Evolutionary conservation across 2,888 invertebrate genomes (phyloP).

Genomic region (Dryadula phaetusa): DNA sequence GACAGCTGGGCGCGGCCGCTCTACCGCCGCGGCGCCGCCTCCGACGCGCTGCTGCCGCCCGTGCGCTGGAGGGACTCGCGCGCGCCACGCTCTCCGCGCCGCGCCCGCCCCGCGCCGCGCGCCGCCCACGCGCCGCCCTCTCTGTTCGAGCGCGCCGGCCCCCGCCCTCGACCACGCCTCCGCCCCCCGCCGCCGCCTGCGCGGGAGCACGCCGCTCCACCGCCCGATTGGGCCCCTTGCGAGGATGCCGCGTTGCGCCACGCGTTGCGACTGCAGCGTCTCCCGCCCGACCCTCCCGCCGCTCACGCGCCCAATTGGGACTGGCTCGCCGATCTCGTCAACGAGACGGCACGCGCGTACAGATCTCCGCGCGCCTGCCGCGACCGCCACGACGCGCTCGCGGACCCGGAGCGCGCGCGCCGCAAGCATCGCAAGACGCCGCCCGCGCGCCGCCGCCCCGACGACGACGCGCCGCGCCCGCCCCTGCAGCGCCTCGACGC

Average conservation of each 20-base stretch:
- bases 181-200: slow-evolving; percentile 86
- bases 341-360: slow-evolving; percentile 92
- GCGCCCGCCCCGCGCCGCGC: slow-evolving; percentile 86
- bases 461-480: slow-evolving; percentile 80
- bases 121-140: slow-evolving; percentile 91
- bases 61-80: slow-evolving; percentile 86
- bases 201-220: slow-evolving; percentile 88
- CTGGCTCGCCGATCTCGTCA: slow-evolving; percentile 95
- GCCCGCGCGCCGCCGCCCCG: slow-evolving; percentile 89
- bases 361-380: slow-evolving; percentile 96
- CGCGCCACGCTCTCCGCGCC: slow-evolving; percentile 81
- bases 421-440: slow-evolving; percentile 92
- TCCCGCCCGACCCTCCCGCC: slow-evolving; percentile 87
- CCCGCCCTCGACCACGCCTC: slow-evolving; percentile 91
- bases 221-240: slow-evolving; percentile 94
- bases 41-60: slow-evolving; percentile 88
- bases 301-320: slow-evolving; percentile 98
- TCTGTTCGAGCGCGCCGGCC: slow-evolving; percentile 88
- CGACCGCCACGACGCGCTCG: slow-evolving; percentile 94
- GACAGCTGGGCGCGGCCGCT: slow-evolving; percentile 93
- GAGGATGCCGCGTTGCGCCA: slow-evolving; percentile 96
- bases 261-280: slow-evolving; percentile 88
- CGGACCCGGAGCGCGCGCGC: slow-evolving; percentile 94
- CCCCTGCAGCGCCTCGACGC: slow-evolving; percentile 87
- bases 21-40: slow-evolving; percentile 90